phyloP scores from a whole-genome alignment of 2,797 vertebrate genomes.

The Myoxocephalus aenaeus region DNA sequence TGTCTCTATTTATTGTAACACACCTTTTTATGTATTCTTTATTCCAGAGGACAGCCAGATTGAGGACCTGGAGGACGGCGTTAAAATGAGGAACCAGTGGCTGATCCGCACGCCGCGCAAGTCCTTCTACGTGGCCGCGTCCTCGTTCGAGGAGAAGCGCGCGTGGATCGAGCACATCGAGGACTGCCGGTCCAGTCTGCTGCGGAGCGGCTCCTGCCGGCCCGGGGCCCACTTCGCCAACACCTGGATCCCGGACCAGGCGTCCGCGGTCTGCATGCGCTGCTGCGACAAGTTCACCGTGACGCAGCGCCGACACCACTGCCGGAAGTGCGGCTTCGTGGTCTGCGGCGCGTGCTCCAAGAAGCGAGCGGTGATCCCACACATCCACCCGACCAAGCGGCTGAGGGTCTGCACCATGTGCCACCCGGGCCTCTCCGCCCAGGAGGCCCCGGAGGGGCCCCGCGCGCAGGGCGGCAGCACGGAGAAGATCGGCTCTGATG shows the following conservation, averaged over 20 bases:
- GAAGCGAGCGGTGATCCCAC: constrained; percentile 81
- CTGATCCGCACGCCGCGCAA: constrained; percentile 92
- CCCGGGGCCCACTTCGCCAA: constrained; percentile 78
- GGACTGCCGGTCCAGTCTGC: constrained; percentile 81
- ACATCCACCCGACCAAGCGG: constrained; percentile 84
- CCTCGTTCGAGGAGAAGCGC: constrained; percentile 86
- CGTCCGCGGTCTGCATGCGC: constrained; percentile 92
- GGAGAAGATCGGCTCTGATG: constrained; percentile 22
- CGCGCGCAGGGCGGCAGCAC: constrained; percentile 32
- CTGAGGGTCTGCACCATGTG: constrained; percentile 88
- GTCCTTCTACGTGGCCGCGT: constrained; percentile 90
- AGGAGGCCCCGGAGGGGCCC: constrained; percentile 19
- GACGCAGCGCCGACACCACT: constrained; percentile 90
- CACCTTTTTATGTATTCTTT: neutral
- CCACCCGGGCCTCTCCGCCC: constrained; percentile 70
- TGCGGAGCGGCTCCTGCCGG: constrained; percentile 67
- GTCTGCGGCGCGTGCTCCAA: constrained; percentile 90
- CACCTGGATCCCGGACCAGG: constrained; percentile 90
- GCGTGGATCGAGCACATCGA: constrained; percentile 92
- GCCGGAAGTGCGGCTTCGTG: constrained; percentile 91
- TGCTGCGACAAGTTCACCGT: constrained; percentile 86
- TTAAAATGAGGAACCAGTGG: constrained; percentile 91
- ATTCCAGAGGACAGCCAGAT: constrained; percentile 86
- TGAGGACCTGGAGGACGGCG: constrained; percentile 85
- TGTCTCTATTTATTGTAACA: neutral